phyloP scores from a whole-genome alignment of 2,113 vertebrate species.

The Heterotis niloticus region DNA sequence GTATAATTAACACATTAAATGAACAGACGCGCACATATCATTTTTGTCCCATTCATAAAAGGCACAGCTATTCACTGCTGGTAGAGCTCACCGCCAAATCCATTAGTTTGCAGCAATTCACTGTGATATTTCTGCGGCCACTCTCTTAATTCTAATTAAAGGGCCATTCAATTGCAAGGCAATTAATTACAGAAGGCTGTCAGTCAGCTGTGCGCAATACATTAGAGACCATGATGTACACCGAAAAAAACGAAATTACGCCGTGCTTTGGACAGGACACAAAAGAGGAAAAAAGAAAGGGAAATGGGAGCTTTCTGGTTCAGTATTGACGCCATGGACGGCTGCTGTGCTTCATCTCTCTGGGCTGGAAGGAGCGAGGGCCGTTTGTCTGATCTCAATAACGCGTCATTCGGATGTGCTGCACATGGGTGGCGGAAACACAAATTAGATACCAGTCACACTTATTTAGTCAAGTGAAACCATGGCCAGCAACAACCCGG shows the following conservation, averaged over 20 bases:
- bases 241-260: constrained; percentile 49
- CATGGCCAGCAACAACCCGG: not conserved
- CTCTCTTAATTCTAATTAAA: constrained; percentile 29
- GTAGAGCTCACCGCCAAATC: constrained; percentile 28
- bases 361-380: constrained; percentile 20
- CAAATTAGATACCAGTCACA: constrained; percentile 21
- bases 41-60: constrained; percentile 8
- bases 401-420: constrained; percentile 13
- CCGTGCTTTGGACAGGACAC: constrained; percentile 33
- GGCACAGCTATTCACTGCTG: constrained; percentile 21
- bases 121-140: constrained; percentile 39
- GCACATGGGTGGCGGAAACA: constrained; percentile 16
- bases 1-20: constrained; percentile 29
- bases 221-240: constrained; percentile 42
- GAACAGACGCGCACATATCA: constrained; percentile 11
- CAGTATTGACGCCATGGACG: constrained; percentile 8
- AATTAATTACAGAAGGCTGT: constrained; percentile 45
- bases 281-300: constrained; percentile 13
- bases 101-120: constrained; percentile 42
- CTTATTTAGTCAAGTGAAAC: not conserved
- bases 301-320: not conserved
- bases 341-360: constrained; percentile 10
- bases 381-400: constrained; percentile 25
- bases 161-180: constrained; percentile 35
- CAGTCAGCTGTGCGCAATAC: constrained; percentile 53